These are phyloP conservation scores for Hoplostethus atlanticus DNA, from an alignment of 2,797 vertebrate genomes.

Conservation along the genomic window DNA sequence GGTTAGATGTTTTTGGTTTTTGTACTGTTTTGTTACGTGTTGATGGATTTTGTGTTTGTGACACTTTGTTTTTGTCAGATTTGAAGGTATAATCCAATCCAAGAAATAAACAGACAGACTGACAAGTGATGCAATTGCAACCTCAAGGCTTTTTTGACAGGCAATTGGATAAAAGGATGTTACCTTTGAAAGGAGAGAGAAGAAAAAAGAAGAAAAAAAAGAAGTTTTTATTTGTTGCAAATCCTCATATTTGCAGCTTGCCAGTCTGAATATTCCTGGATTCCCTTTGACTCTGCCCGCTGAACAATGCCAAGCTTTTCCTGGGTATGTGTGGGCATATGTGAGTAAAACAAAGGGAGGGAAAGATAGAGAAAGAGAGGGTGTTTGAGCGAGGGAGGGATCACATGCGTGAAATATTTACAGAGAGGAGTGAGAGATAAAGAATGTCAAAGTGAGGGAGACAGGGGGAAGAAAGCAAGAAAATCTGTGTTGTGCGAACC, in stretches of 20 bases:
- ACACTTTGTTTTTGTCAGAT: background rate
- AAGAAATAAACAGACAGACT: conserved; percentile 20
- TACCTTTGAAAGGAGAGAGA: conserved; percentile 24
- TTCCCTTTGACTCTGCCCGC: conserved; percentile 29
- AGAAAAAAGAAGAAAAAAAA: background rate
- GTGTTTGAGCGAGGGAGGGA: conserved; percentile 23
- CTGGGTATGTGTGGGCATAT: conserved; percentile 21
- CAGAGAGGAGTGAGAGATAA: conserved; percentile 38
- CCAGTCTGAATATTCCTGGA: conserved; percentile 13
- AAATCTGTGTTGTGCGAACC: conserved; percentile 41
- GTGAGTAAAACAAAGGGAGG: conserved; percentile 39
- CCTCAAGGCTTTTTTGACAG: conserved; percentile 36
- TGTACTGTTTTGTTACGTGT: background rate
- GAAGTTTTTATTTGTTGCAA: conserved; percentile 26
- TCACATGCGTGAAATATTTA: conserved; percentile 50
- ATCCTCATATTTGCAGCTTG: conserved; percentile 9
- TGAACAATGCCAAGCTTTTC: conserved; percentile 31
- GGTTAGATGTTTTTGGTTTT: background rate
- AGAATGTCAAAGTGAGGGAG: conserved; percentile 31
- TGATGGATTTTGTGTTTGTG: conserved; percentile 36
- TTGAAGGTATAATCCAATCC: conserved; percentile 17
- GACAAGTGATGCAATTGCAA: conserved; percentile 34
- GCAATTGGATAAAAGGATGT: conserved; percentile 19
- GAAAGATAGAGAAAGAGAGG: conserved; percentile 19
- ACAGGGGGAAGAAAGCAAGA: conserved; percentile 8